phyloP scores from a whole-genome alignment of 1,140 invertebrate species.

The Ips typographus region DNA sequence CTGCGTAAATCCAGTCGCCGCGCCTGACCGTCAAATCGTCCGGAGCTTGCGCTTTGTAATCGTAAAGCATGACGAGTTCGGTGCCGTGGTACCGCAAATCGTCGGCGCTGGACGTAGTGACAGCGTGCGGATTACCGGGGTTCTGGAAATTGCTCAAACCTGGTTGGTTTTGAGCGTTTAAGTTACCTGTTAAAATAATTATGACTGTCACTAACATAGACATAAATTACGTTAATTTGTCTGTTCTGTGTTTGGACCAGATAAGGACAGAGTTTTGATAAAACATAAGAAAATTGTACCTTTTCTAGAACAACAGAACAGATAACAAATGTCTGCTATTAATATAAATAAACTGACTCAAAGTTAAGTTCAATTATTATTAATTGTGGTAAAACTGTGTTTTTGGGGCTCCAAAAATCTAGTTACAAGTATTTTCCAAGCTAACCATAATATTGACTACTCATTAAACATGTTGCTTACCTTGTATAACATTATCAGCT shows the following conservation, averaged over 20 bases:
- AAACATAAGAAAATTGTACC: too few species aligned
- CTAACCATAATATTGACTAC: neutral
- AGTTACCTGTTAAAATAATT: constrained; percentile 49
- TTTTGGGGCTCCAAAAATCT: neutral
- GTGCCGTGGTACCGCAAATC: constrained; percentile 78
- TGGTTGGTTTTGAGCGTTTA: constrained; percentile 50
- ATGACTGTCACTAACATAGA: neutral
- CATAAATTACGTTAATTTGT: neutral
- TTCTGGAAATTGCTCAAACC: constrained; percentile 48
- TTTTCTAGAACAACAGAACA: too few species aligned
- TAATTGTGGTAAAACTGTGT: neutral
- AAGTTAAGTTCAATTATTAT: too few species aligned
- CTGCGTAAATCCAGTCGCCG: constrained; percentile 93
- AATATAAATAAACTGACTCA: too few species aligned
- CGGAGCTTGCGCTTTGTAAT: constrained; percentile 92
- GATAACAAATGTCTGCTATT: too few species aligned
- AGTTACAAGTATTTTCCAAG: neutral
- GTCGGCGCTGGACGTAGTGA: constrained; percentile 51
- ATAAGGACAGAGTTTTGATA: too few species aligned
- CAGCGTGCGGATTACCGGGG: constrained; percentile 39
- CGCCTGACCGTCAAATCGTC: constrained; percentile 86
- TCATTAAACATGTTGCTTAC: constrained; percentile 49
- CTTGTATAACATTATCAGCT: constrained; percentile 76
- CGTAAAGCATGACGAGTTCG: constrained; percentile 90
- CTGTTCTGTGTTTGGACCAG: too few species aligned